A percentile compares a stretch with the other conserved stretches of the same genome.
Evolutionary conservation across 2,797 vertebrate species (phyloP).

Genomic region (Pangasius mekongensis): DNA sequence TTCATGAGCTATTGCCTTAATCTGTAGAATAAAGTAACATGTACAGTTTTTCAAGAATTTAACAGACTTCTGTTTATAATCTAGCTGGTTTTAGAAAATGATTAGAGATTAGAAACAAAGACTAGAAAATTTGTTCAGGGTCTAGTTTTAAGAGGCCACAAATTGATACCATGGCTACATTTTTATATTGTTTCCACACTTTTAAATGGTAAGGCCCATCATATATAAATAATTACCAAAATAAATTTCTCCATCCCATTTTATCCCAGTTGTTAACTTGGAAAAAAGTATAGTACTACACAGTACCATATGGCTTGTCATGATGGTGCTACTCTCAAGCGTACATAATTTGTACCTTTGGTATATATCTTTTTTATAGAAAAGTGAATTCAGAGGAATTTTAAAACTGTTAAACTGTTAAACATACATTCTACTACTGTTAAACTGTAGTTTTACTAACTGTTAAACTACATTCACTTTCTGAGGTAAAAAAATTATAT

Average conservation of each 20-base stretch:
- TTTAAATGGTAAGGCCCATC: not conserved
- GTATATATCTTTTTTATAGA: not conserved
- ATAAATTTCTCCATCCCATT: not conserved
- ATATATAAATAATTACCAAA: not conserved
- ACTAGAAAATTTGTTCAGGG: too few species aligned
- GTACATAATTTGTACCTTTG: not conserved
- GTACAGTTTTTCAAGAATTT: not conserved
- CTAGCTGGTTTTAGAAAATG: not conserved
- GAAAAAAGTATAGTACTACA: not conserved
- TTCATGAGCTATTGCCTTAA: slow-evolving; percentile 5
- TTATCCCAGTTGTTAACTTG: not conserved
- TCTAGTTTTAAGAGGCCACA: not conserved
- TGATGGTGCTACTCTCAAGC: not conserved
- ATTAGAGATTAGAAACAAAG: not conserved
- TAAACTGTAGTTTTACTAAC: too few species aligned
- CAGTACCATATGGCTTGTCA: too few species aligned
- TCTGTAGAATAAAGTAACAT: not conserved
- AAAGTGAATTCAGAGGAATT: not conserved
- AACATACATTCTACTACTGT: too few species aligned
- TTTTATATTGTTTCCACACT: not conserved
- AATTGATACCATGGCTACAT: not conserved
- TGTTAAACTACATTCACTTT: not conserved
- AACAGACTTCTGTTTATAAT: not conserved
- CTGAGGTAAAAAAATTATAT: not conserved
- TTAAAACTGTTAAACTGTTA: not conserved